Conservation (phyloP, 2,888 invertebrate species). For the Belgica antarctica region DNA sequence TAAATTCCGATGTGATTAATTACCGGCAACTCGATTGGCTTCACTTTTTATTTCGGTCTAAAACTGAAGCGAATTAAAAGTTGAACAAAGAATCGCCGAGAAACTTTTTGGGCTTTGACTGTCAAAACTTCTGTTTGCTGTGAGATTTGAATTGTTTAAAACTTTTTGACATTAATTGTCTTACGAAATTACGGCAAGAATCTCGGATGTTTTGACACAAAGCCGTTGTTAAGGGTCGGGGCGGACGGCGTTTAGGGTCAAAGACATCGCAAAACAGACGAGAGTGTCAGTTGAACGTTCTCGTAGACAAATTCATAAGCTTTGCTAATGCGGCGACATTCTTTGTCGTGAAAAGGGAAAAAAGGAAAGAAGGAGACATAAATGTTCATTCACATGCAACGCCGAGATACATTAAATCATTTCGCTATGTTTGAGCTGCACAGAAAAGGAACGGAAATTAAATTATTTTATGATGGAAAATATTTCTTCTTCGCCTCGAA, state of each 20-base stretch:
- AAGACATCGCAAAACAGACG: too few species aligned
- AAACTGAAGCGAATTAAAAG: background rate
- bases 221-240: background rate
- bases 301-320: too few species aligned
- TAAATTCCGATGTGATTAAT: background rate
- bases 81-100: background rate
- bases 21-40: background rate
- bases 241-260: background rate
- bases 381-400: background rate
- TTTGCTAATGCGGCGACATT: background rate
- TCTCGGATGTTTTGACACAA: background rate
- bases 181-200: background rate
- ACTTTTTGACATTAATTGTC: background rate
- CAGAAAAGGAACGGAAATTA: constrained; percentile 35
- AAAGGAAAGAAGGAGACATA: background rate
- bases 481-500: background rate
- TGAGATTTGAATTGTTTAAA: background rate
- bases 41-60: background rate
- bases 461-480: constrained; percentile 34
- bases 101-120: too few species aligned
- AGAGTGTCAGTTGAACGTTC: too few species aligned
- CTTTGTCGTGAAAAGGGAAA: background rate
- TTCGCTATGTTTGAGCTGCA: background rate
- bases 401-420: background rate
- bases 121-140: too few species aligned